These are phyloP conservation scores for Vulpes ferrilata DNA, from an alignment of 2,113 vertebrate genomes.

Conservation along the genomic window DNA sequence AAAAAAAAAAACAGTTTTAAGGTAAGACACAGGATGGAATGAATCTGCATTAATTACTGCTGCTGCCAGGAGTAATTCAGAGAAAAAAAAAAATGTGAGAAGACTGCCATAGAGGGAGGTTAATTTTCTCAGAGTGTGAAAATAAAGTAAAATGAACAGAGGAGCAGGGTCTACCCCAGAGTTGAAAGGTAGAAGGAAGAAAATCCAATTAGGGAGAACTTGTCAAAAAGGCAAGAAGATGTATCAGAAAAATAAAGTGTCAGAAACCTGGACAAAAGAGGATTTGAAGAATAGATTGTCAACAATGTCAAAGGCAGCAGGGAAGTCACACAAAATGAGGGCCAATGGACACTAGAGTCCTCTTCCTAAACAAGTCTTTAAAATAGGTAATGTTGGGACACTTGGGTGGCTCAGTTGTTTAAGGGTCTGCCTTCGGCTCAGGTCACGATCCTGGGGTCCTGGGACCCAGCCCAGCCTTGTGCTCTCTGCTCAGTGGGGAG, in stretches of 20 bases:
- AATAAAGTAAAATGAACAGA: slow-evolving; percentile 5
- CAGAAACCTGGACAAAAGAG: neutral
- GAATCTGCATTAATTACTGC: neutral
- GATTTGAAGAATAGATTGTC: neutral
- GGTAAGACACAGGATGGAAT: neutral
- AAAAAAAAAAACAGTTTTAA: slow-evolving; percentile 10
- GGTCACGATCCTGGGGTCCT: neutral
- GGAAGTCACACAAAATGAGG: neutral
- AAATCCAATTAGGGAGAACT: neutral
- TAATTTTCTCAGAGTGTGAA: neutral
- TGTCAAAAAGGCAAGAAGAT: slow-evolving; percentile 13
- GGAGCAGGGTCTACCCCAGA: neutral
- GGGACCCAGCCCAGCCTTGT: neutral
- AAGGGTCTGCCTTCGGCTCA: neutral
- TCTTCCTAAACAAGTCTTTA: neutral
- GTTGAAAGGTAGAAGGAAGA: neutral
- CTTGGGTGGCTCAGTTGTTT: neutral
- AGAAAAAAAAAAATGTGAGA: neutral
- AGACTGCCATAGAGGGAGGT: neutral
- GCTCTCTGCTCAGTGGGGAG: neutral
- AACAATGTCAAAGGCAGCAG: neutral
- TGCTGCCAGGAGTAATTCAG: neutral
- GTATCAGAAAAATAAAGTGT: neutral
- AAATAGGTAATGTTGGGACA: neutral
- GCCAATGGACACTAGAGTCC: neutral